Percentiles rank a stretch among this genome's conserved stretches.
phyloP scores from a whole-genome alignment of 53 echinoderm and acorn worm species.

The Luidia sarsii region DNA sequence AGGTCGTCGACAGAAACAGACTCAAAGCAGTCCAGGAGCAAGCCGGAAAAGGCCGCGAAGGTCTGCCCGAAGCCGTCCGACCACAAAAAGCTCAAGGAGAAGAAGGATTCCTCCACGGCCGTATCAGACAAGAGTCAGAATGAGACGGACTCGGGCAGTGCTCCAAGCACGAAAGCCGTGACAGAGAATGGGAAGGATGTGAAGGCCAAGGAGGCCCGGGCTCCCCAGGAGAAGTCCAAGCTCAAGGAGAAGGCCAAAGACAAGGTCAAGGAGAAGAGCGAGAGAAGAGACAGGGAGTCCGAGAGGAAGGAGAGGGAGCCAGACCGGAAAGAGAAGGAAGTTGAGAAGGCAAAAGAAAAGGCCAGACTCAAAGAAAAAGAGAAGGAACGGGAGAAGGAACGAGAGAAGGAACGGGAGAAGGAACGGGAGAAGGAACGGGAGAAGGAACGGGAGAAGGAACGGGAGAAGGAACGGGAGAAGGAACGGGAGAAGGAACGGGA shows the following conservation, averaged over 20 bases:
- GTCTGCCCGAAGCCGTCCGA: conserved; percentile 10
- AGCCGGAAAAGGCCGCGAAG: conserved; percentile 17
- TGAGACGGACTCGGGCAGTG: conserved; percentile 16
- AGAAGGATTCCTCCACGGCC: neutral
- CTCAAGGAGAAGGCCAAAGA: conserved; percentile 65
- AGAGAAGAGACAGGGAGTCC: neutral
- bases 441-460: conserved; percentile 17
- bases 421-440: conserved; percentile 47
- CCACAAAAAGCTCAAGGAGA: conserved; percentile 18
- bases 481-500: conserved; percentile 19
- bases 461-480: conserved; percentile 45
- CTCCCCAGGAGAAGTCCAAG: conserved; percentile 26
- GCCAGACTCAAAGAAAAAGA: conserved; percentile 13
- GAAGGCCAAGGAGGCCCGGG: conserved; percentile 10
- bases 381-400: conserved; percentile 45
- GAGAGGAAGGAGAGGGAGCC: conserved; percentile 25
- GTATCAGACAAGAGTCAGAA: neutral
- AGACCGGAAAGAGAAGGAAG: conserved; percentile 48
- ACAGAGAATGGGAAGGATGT: neutral
- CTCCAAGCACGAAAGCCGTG: neutral
- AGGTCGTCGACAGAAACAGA: conserved; percentile 20
- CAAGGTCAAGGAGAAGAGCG: conserved; percentile 38
- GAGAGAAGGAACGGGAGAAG: conserved; percentile 42
- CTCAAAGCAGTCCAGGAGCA: conserved; percentile 1
- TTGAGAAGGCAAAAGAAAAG: conserved; percentile 47